Percentiles rank a stretch among this genome's conserved stretches.
These are phyloP conservation scores for Melanaphis sacchari DNA, from an alignment of 1,140 invertebrate species.

Conservation along the genomic window DNA sequence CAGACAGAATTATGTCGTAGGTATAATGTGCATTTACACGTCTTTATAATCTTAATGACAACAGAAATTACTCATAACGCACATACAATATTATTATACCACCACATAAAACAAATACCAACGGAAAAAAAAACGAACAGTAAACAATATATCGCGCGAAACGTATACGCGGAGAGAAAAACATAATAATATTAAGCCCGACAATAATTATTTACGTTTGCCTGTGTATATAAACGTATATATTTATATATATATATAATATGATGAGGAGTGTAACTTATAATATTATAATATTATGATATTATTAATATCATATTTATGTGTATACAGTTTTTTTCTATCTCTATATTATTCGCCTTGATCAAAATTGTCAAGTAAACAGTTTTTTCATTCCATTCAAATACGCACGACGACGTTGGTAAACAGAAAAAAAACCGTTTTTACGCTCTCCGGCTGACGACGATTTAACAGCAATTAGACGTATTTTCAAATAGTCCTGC, in stretches of 20 bases:
- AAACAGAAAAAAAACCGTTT: not conserved
- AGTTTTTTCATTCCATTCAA: not conserved
- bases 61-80: constrained; percentile 1
- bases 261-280: not conserved
- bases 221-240: not conserved
- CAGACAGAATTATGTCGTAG: not conserved
- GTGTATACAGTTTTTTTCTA: not conserved
- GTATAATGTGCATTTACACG: not conserved
- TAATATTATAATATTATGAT: not conserved
- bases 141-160: not conserved
- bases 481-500: not conserved
- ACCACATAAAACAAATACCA: not conserved
- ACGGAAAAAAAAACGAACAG: not conserved
- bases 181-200: constrained; percentile 6
- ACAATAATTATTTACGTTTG: constrained; percentile 1
- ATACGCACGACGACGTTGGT: not conserved
- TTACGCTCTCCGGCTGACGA: not conserved
- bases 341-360: not conserved
- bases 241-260: not conserved
- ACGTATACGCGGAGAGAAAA: not conserved
- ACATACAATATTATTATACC: not conserved
- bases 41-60: constrained; percentile 15
- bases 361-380: not conserved
- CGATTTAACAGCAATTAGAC: not conserved
- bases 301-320: constrained; percentile 4